These are phyloP conservation scores for Lepus oiostolus DNA, from an alignment of 2,797 vertebrate genomes.

Conservation along the genomic window DNA sequence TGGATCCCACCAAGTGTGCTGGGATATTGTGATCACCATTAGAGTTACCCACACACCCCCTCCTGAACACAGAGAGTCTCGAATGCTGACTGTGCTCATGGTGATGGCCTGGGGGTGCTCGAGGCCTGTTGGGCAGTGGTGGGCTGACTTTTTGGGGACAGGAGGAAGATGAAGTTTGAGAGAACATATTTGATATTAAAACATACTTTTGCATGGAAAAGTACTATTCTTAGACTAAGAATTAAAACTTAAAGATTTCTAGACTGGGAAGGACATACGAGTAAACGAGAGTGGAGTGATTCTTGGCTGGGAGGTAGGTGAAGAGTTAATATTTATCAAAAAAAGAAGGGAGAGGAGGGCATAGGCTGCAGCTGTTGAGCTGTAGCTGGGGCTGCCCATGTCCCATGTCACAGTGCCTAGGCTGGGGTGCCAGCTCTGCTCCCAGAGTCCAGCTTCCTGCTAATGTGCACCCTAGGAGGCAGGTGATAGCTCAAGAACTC, in stretches of 20 bases:
- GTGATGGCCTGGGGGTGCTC: fast-evolving
- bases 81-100: fast-evolving
- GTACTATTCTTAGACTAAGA: background rate
- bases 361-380: too few species aligned
- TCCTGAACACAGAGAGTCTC: background rate
- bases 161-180: background rate
- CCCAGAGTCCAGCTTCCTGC: too few species aligned
- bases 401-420: too few species aligned
- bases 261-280: background rate
- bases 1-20: background rate
- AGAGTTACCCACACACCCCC: background rate
- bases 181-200: background rate
- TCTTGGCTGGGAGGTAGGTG: background rate
- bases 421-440: too few species aligned
- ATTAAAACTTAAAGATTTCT: background rate
- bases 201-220: background rate
- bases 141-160: background rate
- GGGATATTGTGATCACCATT: background rate
- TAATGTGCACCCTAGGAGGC: too few species aligned
- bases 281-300: background rate
- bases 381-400: too few species aligned
- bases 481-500: too few species aligned
- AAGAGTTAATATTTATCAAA: background rate
- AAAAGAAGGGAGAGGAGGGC: background rate
- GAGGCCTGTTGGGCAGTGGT: background rate